These are phyloP conservation scores for Blastobasis adustella DNA, from an alignment of 2,888 invertebrate species.

Conservation along the genomic window DNA sequence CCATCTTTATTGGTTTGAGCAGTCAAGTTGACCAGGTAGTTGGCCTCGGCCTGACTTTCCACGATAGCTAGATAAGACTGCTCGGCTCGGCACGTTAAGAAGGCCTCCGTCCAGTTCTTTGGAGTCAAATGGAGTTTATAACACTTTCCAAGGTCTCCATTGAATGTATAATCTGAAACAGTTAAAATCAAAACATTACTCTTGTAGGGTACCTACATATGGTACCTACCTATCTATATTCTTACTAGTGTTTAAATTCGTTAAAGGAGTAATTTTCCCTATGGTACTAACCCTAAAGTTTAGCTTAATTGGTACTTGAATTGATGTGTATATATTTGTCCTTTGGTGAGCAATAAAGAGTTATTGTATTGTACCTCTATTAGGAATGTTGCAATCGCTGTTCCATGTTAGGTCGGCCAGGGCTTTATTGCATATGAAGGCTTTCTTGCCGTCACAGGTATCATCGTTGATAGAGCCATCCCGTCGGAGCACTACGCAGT, in stretches of 20 bases:
- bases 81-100: conserved; percentile 38
- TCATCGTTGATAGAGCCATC: conserved; percentile 37
- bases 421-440: conserved; percentile 54
- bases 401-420: conserved; percentile 44
- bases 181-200: too few species aligned
- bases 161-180: conserved; percentile 40
- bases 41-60: conserved; percentile 37
- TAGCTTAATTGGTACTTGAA: too few species aligned
- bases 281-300: too few species aligned
- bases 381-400: conserved; percentile 36
- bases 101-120: conserved; percentile 45
- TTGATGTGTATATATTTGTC: too few species aligned
- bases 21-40: conserved; percentile 31
- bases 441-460: conserved; percentile 28
- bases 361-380: conserved; percentile 26
- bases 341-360: neutral
- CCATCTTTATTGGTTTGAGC: conserved; percentile 28
- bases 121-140: conserved; percentile 50
- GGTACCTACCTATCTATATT: too few species aligned
- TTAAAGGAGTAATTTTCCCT: too few species aligned
- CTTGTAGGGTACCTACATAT: too few species aligned
- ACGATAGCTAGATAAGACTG: conserved; percentile 45
- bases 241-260: too few species aligned
- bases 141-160: conserved; percentile 32
- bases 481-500: conserved; percentile 33